These are phyloP conservation scores for Spicauda simplicius DNA, from an alignment of 2,888 invertebrate genomes.

Conservation along the genomic window DNA sequence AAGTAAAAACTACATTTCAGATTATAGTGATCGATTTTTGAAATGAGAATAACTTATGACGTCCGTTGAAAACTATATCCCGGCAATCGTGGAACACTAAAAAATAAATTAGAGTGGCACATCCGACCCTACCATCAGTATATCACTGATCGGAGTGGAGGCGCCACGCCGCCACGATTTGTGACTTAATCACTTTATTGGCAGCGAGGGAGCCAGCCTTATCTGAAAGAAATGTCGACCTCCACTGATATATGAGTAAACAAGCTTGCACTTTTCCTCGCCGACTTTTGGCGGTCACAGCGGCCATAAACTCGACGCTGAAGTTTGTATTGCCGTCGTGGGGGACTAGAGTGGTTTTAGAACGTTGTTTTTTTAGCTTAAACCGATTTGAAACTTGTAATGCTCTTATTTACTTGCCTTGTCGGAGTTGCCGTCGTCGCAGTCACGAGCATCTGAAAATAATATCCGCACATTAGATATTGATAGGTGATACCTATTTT, in stretches of 20 bases:
- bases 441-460: conserved; percentile 76
- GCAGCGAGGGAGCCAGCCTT: conserved; percentile 78
- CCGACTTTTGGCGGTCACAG: conserved; percentile 79
- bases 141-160: conserved; percentile 45
- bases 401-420: conserved; percentile 65
- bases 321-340: conserved; percentile 74
- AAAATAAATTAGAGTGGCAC: conserved; percentile 37
- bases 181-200: conserved; percentile 85
- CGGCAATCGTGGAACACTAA: conserved; percentile 29
- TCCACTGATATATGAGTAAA: conserved; percentile 80
- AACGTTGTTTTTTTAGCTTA: conserved; percentile 56
- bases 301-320: conserved; percentile 72
- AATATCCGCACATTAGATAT: conserved; percentile 43
- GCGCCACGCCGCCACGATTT: conserved; percentile 71
- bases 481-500: background rate
- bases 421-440: conserved; percentile 64
- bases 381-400: conserved; percentile 47
- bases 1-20: no score
- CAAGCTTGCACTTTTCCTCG: conserved; percentile 81
- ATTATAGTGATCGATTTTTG: background rate
- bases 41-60: background rate
- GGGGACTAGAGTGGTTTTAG: conserved; percentile 58
- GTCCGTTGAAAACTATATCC: conserved; percentile 27
- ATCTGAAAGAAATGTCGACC: conserved; percentile 80
- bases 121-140: conserved; percentile 40